These are phyloP conservation scores for Hylomyscus alleni DNA, from an alignment of 2,797 vertebrate genomes.

Conservation along the genomic window DNA sequence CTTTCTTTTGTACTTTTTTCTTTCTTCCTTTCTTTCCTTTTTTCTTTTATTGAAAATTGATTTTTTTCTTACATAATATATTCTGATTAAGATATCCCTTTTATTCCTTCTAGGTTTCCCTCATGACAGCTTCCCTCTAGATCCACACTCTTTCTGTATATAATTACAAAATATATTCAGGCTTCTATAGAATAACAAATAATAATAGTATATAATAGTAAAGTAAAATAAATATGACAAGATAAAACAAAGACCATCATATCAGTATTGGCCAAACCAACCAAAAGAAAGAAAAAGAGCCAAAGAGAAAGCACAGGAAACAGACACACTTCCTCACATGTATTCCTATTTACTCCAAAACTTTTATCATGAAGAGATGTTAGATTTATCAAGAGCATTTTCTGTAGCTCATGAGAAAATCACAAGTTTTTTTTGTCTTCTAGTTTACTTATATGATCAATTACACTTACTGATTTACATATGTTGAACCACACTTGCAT, in stretches of 20 bases:
- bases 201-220: background rate
- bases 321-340: background rate
- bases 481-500: too few species aligned
- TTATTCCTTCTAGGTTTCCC: background rate
- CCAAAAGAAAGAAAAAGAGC: background rate
- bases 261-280: background rate
- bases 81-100: background rate
- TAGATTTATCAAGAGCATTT: too few species aligned
- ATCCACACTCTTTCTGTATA: background rate
- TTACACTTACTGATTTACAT: too few species aligned
- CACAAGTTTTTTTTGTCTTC: too few species aligned
- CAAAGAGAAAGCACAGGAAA: background rate
- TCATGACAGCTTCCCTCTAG: accelerated
- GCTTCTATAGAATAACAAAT: background rate
- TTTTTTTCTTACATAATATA: background rate
- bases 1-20: background rate
- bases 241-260: background rate
- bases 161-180: background rate
- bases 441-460: too few species aligned
- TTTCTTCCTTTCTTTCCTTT: background rate
- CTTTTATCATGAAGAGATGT: too few species aligned
- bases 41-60: background rate
- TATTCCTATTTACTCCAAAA: too few species aligned
- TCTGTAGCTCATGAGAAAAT: too few species aligned
- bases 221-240: background rate